Percentiles rank a stretch among this genome's conserved stretches.
These are phyloP conservation scores for Frieseomelitta varia DNA, from an alignment of 1,140 invertebrate species.

Conservation along the genomic window DNA sequence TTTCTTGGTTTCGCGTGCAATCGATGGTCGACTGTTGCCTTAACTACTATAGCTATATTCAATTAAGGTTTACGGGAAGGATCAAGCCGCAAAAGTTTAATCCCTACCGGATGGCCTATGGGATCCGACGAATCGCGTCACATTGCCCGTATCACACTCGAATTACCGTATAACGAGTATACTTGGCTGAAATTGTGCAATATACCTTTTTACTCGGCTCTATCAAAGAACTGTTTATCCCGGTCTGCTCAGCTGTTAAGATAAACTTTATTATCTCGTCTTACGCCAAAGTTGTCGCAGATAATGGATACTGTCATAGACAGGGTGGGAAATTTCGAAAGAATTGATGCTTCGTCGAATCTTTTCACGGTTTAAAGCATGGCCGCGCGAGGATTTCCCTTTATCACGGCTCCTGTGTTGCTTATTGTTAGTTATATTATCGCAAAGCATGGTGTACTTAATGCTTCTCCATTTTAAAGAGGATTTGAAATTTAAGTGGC, in stretches of 20 bases:
- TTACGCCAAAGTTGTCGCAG: background rate
- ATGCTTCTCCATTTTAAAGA: background rate
- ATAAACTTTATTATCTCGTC: slow-evolving; percentile 36
- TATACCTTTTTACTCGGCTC: slow-evolving; percentile 23
- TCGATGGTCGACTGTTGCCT: background rate
- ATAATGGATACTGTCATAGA: background rate
- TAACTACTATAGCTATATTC: slow-evolving; percentile 26
- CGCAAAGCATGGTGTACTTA: background rate
- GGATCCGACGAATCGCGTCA: slow-evolving; percentile 22
- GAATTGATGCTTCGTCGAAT: background rate
- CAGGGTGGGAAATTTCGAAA: background rate
- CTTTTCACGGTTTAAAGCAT: background rate
- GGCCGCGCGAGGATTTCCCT: background rate
- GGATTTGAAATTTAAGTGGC: slow-evolving; percentile 39
- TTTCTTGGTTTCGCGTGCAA: slow-evolving; percentile 4
- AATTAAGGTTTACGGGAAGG: slow-evolving; percentile 54
- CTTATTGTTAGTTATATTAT: slow-evolving; percentile 3
- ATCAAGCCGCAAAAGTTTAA: slow-evolving; percentile 54
- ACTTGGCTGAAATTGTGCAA: slow-evolving; percentile 6
- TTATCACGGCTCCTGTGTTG: background rate
- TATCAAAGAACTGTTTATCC: background rate
- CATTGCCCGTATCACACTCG: background rate
- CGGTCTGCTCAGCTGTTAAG: background rate
- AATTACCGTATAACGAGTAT: slow-evolving; percentile 39
- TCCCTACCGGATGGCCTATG: slow-evolving; percentile 26